Percentiles rank a stretch among this genome's conserved stretches.
phyloP scores from a whole-genome alignment of 2,797 vertebrate genomes.

The Leptodactylus fallax region DNA sequence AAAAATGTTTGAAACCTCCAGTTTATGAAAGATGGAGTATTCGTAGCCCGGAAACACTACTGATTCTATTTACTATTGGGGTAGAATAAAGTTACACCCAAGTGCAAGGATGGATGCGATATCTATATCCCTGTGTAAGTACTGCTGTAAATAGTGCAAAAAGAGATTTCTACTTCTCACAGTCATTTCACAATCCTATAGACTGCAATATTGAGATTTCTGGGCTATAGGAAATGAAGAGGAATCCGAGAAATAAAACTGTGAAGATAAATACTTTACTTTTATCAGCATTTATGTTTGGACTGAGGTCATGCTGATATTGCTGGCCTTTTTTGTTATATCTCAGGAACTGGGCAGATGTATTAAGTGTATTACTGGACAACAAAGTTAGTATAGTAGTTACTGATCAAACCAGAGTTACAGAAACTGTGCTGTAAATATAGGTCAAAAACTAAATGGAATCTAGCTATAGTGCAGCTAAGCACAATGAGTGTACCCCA shows the following conservation, averaged over 20 bases:
- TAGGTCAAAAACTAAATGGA: not conserved
- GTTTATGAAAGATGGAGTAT: not conserved
- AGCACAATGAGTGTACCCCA: not conserved
- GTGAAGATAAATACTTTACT: conserved; percentile 17
- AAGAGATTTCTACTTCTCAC: conserved; percentile 25
- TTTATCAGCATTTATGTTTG: conserved; percentile 19
- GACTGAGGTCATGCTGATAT: conserved; percentile 12
- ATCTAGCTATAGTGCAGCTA: not conserved
- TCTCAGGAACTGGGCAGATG: conserved; percentile 38
- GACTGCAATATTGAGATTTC: conserved; percentile 9
- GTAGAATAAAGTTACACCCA: not conserved
- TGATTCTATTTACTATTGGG: not conserved
- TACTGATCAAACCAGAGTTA: not conserved
- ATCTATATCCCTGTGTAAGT: not conserved
- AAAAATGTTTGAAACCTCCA: not conserved
- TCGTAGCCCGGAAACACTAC: no score
- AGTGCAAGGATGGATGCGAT: not conserved
- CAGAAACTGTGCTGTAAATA: conserved; percentile 36
- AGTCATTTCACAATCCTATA: not conserved
- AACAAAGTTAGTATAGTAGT: not conserved
- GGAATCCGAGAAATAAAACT: conserved; percentile 22
- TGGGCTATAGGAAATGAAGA: not conserved
- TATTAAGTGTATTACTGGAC: not conserved
- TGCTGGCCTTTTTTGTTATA: conserved; percentile 24
- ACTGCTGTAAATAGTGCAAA: conserved; percentile 21